These are phyloP conservation scores for Bugula neritina DNA, from an alignment of 2,888 invertebrate genomes.

Conservation along the genomic window DNA sequence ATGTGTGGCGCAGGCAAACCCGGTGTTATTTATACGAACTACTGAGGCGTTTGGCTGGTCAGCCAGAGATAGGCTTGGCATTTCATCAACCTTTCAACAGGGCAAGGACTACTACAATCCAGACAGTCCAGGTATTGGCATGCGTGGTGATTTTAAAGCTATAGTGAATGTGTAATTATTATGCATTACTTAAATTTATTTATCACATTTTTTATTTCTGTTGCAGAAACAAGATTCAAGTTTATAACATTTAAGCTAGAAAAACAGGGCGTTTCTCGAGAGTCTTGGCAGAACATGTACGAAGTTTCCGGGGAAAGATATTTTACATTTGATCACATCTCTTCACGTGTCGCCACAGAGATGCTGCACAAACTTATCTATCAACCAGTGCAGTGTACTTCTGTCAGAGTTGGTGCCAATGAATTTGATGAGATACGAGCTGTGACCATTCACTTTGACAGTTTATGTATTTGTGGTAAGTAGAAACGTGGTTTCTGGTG, in stretches of 20 bases:
- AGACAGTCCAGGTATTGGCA: slow-evolving; percentile 6
- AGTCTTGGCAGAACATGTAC: neutral
- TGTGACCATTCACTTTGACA: slow-evolving; percentile 14
- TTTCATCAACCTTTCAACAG: slow-evolving; percentile 7
- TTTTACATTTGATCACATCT: neutral
- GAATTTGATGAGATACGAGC: slow-evolving; percentile 16
- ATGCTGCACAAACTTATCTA: slow-evolving; percentile 20
- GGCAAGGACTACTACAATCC: slow-evolving; percentile 21
- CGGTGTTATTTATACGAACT: neutral
- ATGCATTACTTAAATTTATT: too few relatives aligned
- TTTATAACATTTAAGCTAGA: slow-evolving; percentile 15
- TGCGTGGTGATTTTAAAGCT: too few relatives aligned
- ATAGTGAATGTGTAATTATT: too few relatives aligned
- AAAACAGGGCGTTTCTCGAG: neutral
- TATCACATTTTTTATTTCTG: too few relatives aligned
- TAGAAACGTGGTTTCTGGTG: too few relatives aligned
- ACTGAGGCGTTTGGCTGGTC: neutral
- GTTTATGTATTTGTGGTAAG: slow-evolving; percentile 16
- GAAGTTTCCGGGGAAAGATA: neutral
- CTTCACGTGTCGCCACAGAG: neutral
- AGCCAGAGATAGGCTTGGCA: slow-evolving; percentile 1
- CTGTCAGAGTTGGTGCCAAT: slow-evolving; percentile 16
- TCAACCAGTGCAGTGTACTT: neutral
- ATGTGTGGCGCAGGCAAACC: neutral
- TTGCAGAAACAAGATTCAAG: slow-evolving; percentile 23